Conservation (phyloP, 2,888 invertebrate species). For the Lottia scabra region DNA sequence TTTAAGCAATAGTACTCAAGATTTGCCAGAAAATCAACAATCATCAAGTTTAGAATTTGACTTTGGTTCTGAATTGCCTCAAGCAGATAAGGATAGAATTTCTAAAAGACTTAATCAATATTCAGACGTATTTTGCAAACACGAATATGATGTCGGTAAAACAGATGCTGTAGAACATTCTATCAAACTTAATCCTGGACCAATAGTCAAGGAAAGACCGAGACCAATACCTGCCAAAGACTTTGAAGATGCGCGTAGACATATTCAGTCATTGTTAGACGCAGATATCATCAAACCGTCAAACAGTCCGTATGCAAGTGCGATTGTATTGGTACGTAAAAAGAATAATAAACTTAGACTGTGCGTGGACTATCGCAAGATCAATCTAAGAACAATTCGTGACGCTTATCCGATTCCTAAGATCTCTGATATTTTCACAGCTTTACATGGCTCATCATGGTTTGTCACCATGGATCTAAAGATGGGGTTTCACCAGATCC, state of each 20-base stretch:
- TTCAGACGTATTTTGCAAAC: slow-evolving; percentile 9
- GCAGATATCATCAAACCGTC: slow-evolving; percentile 9
- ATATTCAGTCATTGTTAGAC: background rate
- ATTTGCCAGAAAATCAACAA: too few relatives aligned
- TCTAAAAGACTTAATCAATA: background rate
- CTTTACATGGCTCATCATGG: background rate
- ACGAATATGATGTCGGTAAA: slow-evolving; percentile 8
- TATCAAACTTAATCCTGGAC: background rate
- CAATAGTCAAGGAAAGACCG: background rate
- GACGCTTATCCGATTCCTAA: slow-evolving; percentile 13
- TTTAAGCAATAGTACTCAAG: too few relatives aligned
- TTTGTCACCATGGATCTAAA: slow-evolving; percentile 8
- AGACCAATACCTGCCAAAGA: slow-evolving; percentile 5
- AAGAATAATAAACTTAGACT: slow-evolving; percentile 5
- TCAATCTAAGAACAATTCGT: background rate
- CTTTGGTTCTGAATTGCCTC: background rate
- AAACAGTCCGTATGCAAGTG: background rate
- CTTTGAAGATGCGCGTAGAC: slow-evolving; percentile 8
- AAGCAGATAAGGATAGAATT: background rate
- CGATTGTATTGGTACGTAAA: slow-evolving; percentile 13
- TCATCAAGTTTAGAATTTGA: background rate
- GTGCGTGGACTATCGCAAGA: slow-evolving; percentile 5
- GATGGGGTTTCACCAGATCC: slow-evolving; percentile 10
- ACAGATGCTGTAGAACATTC: background rate
- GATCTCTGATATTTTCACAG: slow-evolving; percentile 9